Conservation (phyloP, 2,888 invertebrate genomes). For the Rugalucina vietnamica region DNA sequence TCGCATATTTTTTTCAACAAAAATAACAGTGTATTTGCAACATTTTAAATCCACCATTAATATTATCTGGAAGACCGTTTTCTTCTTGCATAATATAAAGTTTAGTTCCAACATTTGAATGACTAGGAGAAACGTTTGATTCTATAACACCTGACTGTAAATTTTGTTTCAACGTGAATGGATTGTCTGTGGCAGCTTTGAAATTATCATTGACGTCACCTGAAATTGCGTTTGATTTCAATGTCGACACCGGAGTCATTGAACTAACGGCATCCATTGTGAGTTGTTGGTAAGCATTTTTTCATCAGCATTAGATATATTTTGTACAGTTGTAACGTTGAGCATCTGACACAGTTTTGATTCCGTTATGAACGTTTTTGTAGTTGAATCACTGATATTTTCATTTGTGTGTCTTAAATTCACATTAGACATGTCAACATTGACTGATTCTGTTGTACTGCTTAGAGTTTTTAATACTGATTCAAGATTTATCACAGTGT, state of each 20-base stretch:
- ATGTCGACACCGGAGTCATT: too few species aligned
- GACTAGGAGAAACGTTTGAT: too few species aligned
- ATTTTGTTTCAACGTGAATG: not conserved
- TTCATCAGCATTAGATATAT: too few species aligned
- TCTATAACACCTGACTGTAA: not conserved
- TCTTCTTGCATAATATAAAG: not conserved
- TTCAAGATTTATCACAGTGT: not conserved
- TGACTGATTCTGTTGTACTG: not conserved
- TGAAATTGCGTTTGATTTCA: not conserved
- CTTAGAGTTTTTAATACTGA: not conserved
- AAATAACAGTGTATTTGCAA: too few species aligned
- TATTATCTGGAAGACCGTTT: not conserved
- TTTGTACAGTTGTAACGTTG: not conserved
- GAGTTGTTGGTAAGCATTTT: too few species aligned
- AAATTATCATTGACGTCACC: not conserved
- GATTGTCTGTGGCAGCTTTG: not conserved
- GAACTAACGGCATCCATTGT: too few species aligned
- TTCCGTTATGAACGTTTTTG: not conserved
- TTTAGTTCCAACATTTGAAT: too few species aligned
- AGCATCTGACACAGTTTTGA: not conserved
- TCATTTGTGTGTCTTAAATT: not conserved
- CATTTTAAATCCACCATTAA: constrained; percentile 21
- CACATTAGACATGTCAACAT: not conserved
- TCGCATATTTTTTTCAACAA: too few species aligned
- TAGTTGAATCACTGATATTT: not conserved